These are phyloP conservation scores for Melanostoma scalare DNA, from an alignment of 2,888 invertebrate genomes.

Conservation along the genomic window DNA sequence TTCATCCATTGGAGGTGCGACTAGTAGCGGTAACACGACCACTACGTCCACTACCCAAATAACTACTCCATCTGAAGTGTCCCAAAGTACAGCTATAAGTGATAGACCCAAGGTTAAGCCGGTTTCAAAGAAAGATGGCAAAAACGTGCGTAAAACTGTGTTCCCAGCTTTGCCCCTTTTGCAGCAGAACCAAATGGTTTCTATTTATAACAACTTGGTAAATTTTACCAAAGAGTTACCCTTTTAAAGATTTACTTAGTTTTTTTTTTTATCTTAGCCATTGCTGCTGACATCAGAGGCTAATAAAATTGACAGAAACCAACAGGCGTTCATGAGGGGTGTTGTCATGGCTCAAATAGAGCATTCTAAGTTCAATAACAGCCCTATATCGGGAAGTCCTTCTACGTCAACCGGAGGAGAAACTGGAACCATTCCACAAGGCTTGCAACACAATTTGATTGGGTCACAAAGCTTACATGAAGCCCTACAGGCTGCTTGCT, in stretches of 20 bases:
- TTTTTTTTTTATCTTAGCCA: constrained; percentile 59
- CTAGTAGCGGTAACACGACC: constrained; percentile 69
- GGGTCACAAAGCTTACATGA: constrained; percentile 76
- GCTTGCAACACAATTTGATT: constrained; percentile 70
- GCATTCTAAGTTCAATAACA: constrained; percentile 70
- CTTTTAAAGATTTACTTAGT: not conserved
- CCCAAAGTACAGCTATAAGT: constrained; percentile 89
- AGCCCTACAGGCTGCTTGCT: constrained; percentile 76
- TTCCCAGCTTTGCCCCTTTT: constrained; percentile 79
- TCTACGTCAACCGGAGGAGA: constrained; percentile 69
- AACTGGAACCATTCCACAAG: constrained; percentile 71
- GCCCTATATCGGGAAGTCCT: constrained; percentile 66
- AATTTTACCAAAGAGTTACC: constrained; percentile 77
- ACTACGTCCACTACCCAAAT: constrained; percentile 77
- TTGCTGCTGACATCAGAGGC: constrained; percentile 76
- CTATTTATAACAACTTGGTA: constrained; percentile 81
- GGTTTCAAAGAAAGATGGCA: constrained; percentile 90
- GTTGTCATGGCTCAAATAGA: constrained; percentile 72
- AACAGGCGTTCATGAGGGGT: constrained; percentile 76
- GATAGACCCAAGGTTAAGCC: constrained; percentile 93
- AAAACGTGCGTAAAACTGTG: constrained; percentile 86
- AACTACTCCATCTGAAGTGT: constrained; percentile 82
- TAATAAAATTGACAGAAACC: constrained; percentile 75
- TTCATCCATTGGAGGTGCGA: constrained; percentile 63
- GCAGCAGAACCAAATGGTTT: constrained; percentile 82